Evolutionary conservation across 2,888 invertebrate species (phyloP), one percentile per base, ranked within the genome.

Genomic region (Habrosyne pyritoides): DNA sequence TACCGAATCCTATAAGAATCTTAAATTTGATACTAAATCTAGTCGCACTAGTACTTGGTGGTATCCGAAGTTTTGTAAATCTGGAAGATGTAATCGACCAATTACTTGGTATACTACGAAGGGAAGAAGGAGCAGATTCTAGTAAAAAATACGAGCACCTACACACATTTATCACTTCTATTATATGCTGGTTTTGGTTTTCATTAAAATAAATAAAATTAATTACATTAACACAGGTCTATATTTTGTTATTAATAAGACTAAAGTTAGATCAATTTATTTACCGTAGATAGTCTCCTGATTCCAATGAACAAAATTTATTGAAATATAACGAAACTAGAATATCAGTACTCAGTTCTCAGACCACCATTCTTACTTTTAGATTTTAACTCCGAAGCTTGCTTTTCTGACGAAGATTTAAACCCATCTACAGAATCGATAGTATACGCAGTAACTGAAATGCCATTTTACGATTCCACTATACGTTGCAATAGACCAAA

Each of bases 1-100:
- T 8, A 7, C 42, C 18, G 18, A 8, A 42, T 1, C 42, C 18
- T 7, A 42, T 18, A 18, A 6, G 42, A 6, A 7, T 18, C 18
- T 42, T 42, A 42, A 42, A 42, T 42, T 6, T 42, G 18, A 42
- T 14, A 4, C 5, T 36, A 14, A 14, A 33, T 33, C 33, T 12
- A 33, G 33, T 12, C 2, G 2, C 18, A n/a, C 42, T 5, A 42
- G 8, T 42, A 42, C 14, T 42, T 68, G 63, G 67, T 66, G 64
- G 66, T 66, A 71, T 26, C 67, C 67, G 24, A 54, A 12, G n/a
- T 18, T 24, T 2, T 76, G 74, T 42, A 55, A 62, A 10, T 52
- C 49, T 14, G 55, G 63, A 12, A 64, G 67, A 48, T 81, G 79
- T 57, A 65, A 75, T 21, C 64, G 71, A 56, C 78, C 78, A 12